Evolutionary conservation across 1,140 invertebrate genomes (phyloP).

Genomic region (Anthonomus grandis): DNA sequence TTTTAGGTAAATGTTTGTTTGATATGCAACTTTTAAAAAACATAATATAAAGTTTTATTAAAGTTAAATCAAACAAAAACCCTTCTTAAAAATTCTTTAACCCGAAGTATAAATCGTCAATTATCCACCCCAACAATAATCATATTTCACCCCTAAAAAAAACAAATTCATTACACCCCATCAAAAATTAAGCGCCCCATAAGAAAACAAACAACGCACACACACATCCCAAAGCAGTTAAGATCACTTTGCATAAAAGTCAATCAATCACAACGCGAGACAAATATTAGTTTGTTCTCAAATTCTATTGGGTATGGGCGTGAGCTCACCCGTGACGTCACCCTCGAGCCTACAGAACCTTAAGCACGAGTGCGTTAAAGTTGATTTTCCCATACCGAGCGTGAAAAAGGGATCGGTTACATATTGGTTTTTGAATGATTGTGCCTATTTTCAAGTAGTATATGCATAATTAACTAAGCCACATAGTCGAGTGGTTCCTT

Average conservation of each 20-base stretch:
- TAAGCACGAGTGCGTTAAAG: constrained; percentile 21
- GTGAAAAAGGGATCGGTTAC: constrained; percentile 15
- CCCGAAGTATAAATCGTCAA: too few species aligned
- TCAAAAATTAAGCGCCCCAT: constrained; percentile 2
- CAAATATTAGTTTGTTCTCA: constrained; percentile 33
- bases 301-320: constrained; percentile 29
- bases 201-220: constrained; percentile 9
- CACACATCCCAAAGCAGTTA: not conserved
- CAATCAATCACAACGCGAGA: constrained; percentile 22
- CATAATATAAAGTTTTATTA: too few species aligned
- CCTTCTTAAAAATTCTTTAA: too few species aligned
- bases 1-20: too few species aligned
- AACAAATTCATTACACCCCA: not conserved
- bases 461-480: constrained; percentile 32
- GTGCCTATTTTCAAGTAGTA: constrained; percentile 6
- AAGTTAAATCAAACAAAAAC: too few species aligned
- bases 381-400: constrained; percentile 1
- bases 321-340: constrained; percentile 27
- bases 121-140: not conserved
- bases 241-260: constrained; percentile 7
- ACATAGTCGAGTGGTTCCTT: constrained; percentile 20
- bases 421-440: not conserved
- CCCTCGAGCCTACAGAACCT: constrained; percentile 3
- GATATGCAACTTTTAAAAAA: too few species aligned
- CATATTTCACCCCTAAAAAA: constrained; percentile 1